Evolutionary conservation across 2,113 vertebrate species (phyloP).

Genomic region (Phoenicopterus ruber): DNA sequence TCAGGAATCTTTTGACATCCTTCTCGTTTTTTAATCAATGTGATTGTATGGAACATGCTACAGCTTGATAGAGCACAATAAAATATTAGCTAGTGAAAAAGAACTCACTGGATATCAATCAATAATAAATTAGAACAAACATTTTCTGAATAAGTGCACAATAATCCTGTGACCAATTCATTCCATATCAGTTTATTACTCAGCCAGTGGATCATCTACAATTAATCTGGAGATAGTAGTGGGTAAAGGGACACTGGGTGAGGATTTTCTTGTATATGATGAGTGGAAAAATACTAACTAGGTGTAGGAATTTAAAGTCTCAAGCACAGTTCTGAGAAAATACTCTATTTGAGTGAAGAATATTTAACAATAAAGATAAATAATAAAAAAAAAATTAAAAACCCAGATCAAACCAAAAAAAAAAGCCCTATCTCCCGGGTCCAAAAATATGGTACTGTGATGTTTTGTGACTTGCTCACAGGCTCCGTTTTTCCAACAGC

Average conservation of each 20-base stretch:
- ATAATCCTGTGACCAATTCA: not conserved
- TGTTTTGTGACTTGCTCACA: not conserved
- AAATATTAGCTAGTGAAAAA: not conserved
- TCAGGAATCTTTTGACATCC: not conserved
- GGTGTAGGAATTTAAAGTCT: not conserved
- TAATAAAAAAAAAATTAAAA: not conserved
- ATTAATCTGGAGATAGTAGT: not conserved
- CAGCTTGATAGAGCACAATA: not conserved
- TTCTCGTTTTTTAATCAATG: constrained; percentile 9
- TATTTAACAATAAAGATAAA: not conserved
- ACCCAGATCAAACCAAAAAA: not conserved
- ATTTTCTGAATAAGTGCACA: constrained; percentile 9
- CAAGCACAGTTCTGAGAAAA: not conserved
- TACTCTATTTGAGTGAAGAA: not conserved
- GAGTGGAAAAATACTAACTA: not conserved
- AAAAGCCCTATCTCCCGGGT: not conserved
- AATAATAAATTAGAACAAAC: constrained; percentile 41
- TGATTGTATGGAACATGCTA: not conserved
- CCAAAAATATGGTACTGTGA: not conserved
- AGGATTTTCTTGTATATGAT: not conserved
- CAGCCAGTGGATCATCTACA: not conserved
- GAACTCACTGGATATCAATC: constrained; percentile 10
- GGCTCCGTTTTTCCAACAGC: not conserved
- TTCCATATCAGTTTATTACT: not conserved
- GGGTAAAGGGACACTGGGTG: not conserved